phyloP scores from a whole-genome alignment of 2,113 vertebrate species.

The Ciconia maguari region DNA sequence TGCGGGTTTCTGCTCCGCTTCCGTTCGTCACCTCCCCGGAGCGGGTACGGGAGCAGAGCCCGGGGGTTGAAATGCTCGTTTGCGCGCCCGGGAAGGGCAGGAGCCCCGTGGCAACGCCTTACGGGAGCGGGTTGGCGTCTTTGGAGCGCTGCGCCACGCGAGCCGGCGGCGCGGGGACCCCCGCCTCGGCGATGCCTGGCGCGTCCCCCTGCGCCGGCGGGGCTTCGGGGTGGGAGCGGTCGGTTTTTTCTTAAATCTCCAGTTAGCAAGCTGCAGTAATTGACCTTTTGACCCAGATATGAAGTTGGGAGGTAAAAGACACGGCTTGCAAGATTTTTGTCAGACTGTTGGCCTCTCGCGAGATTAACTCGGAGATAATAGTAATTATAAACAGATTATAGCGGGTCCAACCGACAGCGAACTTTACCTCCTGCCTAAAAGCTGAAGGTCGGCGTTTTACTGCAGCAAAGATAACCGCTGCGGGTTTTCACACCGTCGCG shows the following conservation, averaged over 20 bases:
- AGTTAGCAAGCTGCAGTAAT: neutral
- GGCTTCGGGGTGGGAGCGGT: neutral
- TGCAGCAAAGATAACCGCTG: neutral
- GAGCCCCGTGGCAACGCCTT: no score
- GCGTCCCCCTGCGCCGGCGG: rapidly evolving
- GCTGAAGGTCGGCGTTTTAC: constrained; percentile 27
- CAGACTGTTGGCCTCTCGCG: constrained; percentile 52
- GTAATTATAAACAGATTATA: constrained; percentile 48
- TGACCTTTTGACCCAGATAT: constrained; percentile 48
- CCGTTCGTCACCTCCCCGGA: neutral
- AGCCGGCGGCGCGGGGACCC: rapidly evolving
- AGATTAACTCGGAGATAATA: constrained; percentile 52
- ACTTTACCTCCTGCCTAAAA: constrained; percentile 50
- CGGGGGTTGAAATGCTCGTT: rapidly evolving
- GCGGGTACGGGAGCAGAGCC: neutral
- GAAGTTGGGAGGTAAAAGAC: constrained; percentile 11
- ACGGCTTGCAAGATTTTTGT: constrained; percentile 18
- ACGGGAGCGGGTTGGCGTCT: neutral
- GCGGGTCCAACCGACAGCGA: constrained; percentile 4
- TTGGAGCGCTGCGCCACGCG: rapidly evolving
- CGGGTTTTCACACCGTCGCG: neutral
- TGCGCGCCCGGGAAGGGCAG: rapidly evolving
- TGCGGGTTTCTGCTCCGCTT: neutral
- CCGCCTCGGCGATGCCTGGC: rapidly evolving
- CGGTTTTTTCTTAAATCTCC: neutral